Percentiles rank a stretch among this genome's conserved stretches.
Conservation (phyloP, 2,888 invertebrate genomes). For the Encarsia formosa region DNA sequence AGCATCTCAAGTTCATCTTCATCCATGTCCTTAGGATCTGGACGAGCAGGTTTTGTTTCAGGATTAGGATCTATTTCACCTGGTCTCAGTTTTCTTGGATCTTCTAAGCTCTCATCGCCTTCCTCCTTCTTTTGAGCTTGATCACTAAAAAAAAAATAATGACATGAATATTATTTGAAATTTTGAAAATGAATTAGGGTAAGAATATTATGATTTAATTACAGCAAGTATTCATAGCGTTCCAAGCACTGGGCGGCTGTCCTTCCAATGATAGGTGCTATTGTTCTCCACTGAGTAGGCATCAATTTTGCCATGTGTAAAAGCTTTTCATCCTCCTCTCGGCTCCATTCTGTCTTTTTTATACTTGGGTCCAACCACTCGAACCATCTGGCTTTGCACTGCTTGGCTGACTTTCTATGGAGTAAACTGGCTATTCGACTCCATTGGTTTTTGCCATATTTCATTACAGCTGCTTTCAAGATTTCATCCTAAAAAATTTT, state of each 20-base stretch:
- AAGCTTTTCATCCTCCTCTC: constrained; percentile 98
- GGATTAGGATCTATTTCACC: constrained; percentile 99
- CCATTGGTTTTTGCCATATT: constrained; percentile 99
- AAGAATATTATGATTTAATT: constrained; percentile 51
- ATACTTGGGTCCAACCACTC: constrained; percentile 99
- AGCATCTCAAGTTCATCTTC: constrained; percentile 99
- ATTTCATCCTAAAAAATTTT: constrained; percentile 92
- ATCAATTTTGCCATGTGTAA: constrained; percentile 96
- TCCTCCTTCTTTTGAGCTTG: constrained; percentile 96
- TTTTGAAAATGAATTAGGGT: neutral
- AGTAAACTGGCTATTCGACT: constrained; percentile 96
- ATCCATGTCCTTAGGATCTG: constrained; percentile 99
- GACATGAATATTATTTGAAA: constrained; percentile 3
- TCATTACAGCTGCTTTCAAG: constrained; percentile 99
- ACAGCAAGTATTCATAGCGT: constrained; percentile 93
- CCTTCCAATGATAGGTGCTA: constrained; percentile 97
- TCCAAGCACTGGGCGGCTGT: constrained; percentile 99
- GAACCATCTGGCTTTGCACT: constrained; percentile 99
- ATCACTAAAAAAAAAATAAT: constrained; percentile 63
- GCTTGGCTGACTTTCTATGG: constrained; percentile 98
- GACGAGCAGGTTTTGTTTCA: constrained; percentile 97
- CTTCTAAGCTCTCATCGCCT: constrained; percentile 86
- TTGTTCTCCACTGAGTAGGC: constrained; percentile 99
- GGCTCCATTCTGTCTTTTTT: constrained; percentile 99
- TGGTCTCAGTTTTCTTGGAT: constrained; percentile 94